These are phyloP conservation scores for Drosophila arawakana DNA, from an alignment of 1,140 invertebrate genomes.

Conservation along the genomic window DNA sequence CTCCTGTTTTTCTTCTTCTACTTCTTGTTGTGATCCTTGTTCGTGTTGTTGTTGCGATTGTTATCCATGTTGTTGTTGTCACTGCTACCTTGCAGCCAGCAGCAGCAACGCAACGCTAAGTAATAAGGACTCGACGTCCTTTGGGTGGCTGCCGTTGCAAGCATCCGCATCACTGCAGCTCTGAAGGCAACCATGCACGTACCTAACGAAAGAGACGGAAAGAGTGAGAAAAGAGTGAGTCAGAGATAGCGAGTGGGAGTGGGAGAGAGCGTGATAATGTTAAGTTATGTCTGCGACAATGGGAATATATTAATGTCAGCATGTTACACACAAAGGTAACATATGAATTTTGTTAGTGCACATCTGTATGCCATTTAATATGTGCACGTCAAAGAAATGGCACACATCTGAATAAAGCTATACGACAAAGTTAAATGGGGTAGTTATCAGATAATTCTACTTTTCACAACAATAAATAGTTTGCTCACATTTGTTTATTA, in stretches of 20 bases:
- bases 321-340: slow-evolving; percentile 38
- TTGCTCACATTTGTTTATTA: slow-evolving; percentile 4
- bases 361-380: slow-evolving; percentile 7
- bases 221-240: background rate
- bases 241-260: background rate
- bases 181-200: slow-evolving; percentile 93
- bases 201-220: slow-evolving; percentile 85
- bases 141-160: slow-evolving; percentile 87
- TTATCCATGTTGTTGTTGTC: slow-evolving; percentile 26
- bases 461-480: slow-evolving; percentile 7
- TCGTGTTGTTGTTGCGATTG: slow-evolving; percentile 7
- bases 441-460: slow-evolving; percentile 5
- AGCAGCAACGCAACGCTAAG: slow-evolving; percentile 56
- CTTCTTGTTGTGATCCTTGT: slow-evolving; percentile 8
- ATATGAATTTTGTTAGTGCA: slow-evolving; percentile 31
- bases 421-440: background rate
- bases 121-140: slow-evolving; percentile 50
- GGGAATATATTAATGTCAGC: slow-evolving; percentile 39
- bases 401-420: background rate
- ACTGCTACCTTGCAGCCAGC: slow-evolving; percentile 63
- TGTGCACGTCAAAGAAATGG: slow-evolving; percentile 2
- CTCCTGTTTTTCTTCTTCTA: background rate
- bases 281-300: slow-evolving; percentile 50
- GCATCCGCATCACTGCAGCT: slow-evolving; percentile 95
- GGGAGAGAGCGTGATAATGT: slow-evolving; percentile 39